Evolutionary conservation across 2,888 invertebrate species (phyloP), one percentile per base, ranked within the genome.

Genomic region (Laothoe populi): DNA sequence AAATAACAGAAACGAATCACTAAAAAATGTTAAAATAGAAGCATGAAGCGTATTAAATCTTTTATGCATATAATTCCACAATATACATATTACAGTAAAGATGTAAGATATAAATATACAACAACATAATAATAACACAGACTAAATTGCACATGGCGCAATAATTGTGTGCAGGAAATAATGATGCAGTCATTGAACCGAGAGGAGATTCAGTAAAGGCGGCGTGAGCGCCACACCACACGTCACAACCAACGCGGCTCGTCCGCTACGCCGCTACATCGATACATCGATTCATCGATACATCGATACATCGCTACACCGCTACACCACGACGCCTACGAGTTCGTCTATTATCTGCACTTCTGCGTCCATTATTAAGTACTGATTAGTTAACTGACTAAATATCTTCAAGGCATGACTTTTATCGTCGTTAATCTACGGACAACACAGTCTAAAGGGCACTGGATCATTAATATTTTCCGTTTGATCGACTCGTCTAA

Each of bases 61-160:
- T 79, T 89, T 89, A 91, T 84, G 88, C 90, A 90, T 92, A 91
- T 87, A 90, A 88, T 90, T 88, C 86, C 90, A 90, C 90, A 90
- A 86, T 92, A 92, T 90, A 92, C 90, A 92, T 90, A 90, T 88
- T 90, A 92, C 85, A 87, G 86, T 89, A 86, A 86, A 88, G 83
- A 83, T 81, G 86, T 90, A 89, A 83, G 86, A 82, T 90, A 90
- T 91, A 91, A 90, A 89, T 90, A 92, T 87, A 92, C 90, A 92
- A 92, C 92, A 92, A 92, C 90, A 83, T 90, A 91, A 88, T 88
- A 88, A 90, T 92, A 92, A 91, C 90, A 92, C 90, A 92, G 91
- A 90, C 85, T 90, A 88, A 90, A 92, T 92, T 92, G 92, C 92
- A 92, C 91, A 83, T 83, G 87, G 84, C 86, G 90, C 89, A 88